Evolutionary conservation across 2,113 vertebrate genomes (phyloP).

Genomic region (Onychostoma macrolepis): DNA sequence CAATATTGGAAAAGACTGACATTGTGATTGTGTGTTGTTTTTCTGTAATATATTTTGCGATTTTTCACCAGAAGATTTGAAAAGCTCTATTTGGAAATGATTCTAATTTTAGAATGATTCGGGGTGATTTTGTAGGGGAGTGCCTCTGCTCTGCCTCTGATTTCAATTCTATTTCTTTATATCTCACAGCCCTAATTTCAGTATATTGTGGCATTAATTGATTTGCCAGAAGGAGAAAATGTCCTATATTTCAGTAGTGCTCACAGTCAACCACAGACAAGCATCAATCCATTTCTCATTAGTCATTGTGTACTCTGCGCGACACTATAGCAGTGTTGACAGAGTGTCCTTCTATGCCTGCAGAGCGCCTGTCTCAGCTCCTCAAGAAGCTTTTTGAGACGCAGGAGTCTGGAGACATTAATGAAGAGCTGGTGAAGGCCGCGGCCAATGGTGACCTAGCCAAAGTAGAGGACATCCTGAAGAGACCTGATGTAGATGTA

Average conservation of each 20-base stretch:
- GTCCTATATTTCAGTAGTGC: neutral
- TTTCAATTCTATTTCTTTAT: neutral
- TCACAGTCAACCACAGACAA: neutral
- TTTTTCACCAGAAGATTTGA: neutral
- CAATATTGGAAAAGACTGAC: neutral
- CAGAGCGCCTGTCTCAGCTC: conserved; percentile 95
- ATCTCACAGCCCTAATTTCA: neutral
- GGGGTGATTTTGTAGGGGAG: neutral
- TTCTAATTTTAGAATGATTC: neutral
- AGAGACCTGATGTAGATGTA: conserved; percentile 96
- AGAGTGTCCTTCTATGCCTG: conserved; percentile 49
- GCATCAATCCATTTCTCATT: neutral
- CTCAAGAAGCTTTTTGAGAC: conserved; percentile 99
- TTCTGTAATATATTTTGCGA: too few relatives aligned
- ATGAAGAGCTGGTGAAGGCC: conserved; percentile 98
- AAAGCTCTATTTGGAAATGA: neutral
- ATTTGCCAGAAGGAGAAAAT: neutral
- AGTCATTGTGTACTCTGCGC: neutral
- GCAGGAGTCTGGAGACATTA: conserved; percentile 97
- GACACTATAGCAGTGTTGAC: neutral
- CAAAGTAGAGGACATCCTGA: conserved; percentile 97
- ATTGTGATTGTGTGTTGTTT: too few relatives aligned
- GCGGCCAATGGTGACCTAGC: conserved; percentile 97
- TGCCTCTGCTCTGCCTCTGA: neutral
- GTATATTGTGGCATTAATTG: neutral